Percentiles rank a stretch among this genome's conserved stretches.
Conservation (phyloP, 2,888 invertebrate genomes). For the Eilema griseolum region DNA sequence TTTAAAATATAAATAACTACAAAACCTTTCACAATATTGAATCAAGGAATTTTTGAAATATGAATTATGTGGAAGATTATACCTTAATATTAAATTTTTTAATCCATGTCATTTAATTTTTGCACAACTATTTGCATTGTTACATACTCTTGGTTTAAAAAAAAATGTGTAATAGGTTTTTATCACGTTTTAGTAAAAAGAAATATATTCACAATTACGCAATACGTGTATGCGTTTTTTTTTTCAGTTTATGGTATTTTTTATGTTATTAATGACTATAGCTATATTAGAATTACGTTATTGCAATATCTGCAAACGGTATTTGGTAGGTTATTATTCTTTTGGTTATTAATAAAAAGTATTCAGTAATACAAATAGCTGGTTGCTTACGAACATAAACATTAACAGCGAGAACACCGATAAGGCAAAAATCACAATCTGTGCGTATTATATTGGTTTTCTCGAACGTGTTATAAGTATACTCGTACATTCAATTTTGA, state of each 20-base stretch:
- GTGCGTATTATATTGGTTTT: constrained; percentile 62
- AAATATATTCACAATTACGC: neutral
- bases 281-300: too few species aligned
- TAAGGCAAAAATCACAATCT: constrained; percentile 76
- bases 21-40: neutral
- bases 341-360: neutral
- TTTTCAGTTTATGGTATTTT: too few species aligned
- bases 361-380: constrained; percentile 50
- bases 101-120: neutral
- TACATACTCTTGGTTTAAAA: neutral
- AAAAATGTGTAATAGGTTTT: too few species aligned
- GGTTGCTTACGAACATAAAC: constrained; percentile 55
- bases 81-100: too few species aligned
- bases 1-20: neutral
- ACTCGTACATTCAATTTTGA: constrained; percentile 21
- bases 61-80: too few species aligned
- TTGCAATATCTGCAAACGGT: neutral
- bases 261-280: too few species aligned
- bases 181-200: neutral
- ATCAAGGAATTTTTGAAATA: neutral
- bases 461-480: constrained; percentile 41
- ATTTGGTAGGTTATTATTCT: neutral
- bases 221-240: neutral
- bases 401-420: constrained; percentile 66
- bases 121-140: neutral